Conservation (phyloP, 2,888 invertebrate species). For the Cybosia mesomella region DNA sequence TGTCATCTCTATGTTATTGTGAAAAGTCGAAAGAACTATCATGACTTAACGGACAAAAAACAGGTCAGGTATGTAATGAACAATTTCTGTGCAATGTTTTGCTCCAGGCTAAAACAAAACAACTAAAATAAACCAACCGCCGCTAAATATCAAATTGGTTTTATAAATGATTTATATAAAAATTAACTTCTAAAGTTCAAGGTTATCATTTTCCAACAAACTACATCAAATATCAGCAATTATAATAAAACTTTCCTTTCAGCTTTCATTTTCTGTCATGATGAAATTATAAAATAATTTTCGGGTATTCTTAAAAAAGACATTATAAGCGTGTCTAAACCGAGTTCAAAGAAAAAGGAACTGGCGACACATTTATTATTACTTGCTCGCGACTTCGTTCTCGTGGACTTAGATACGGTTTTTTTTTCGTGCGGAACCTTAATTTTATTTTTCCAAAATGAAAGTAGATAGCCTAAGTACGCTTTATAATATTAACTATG, state of each 20-base stretch:
- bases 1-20: too few relatives aligned
- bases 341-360: too few relatives aligned
- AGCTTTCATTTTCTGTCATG: neutral
- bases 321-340: too few relatives aligned
- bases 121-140: neutral
- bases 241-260: conserved; percentile 11
- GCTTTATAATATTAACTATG: too few relatives aligned
- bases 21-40: neutral
- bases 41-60: neutral
- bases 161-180: neutral
- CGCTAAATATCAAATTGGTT: neutral
- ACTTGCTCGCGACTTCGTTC: too few relatives aligned
- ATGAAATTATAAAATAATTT: neutral
- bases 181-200: conserved; percentile 6
- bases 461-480: too few relatives aligned
- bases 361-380: too few relatives aligned
- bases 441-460: too few relatives aligned
- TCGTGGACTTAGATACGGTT: too few relatives aligned
- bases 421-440: too few relatives aligned
- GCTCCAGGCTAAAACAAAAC: neutral
- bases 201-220: conserved; percentile 6
- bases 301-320: neutral
- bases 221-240: conserved; percentile 5
- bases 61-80: neutral
- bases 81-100: neutral